Evolutionary conservation across 2,797 vertebrate genomes (phyloP).

Genomic region (Lutjanus campechanus): DNA sequence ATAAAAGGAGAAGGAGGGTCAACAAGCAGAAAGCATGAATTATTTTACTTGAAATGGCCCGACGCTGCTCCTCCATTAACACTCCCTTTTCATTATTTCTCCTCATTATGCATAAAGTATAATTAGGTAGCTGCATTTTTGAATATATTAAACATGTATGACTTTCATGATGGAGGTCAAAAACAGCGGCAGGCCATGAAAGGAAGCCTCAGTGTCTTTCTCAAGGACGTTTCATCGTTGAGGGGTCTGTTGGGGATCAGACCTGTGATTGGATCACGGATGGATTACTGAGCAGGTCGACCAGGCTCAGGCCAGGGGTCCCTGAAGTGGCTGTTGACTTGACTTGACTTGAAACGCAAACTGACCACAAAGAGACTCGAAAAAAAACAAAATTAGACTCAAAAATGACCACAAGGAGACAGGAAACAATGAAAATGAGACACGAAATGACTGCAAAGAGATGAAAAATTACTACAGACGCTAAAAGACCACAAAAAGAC

Average conservation of each 20-base stretch:
- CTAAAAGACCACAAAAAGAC: background rate
- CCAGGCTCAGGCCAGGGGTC: background rate
- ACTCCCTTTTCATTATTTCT: background rate
- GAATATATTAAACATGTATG: constrained; percentile 58
- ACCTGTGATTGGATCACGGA: constrained; percentile 25
- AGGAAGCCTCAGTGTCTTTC: constrained; percentile 15
- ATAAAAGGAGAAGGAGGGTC: no score
- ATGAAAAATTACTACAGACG: background rate
- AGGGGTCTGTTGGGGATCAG: constrained; percentile 19
- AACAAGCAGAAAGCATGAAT: no score
- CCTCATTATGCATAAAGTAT: constrained; percentile 57
- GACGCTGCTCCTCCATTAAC: no score
- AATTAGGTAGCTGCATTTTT: constrained; percentile 56
- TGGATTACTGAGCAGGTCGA: background rate
- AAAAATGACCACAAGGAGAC: background rate
- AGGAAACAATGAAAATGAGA: no score
- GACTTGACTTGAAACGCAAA: background rate
- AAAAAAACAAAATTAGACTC: no score
- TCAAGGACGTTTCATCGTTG: constrained; percentile 43
- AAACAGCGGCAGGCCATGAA: constrained; percentile 35
- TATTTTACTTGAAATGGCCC: no score
- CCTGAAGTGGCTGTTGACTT: background rate
- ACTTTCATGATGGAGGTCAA: constrained; percentile 58
- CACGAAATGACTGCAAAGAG: background rate
- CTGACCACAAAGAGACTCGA: background rate